Evolutionary conservation across 2,888 invertebrate species (phyloP), one percentile per base, ranked within the genome.

Genomic region (Dolomedes plantarius): DNA sequence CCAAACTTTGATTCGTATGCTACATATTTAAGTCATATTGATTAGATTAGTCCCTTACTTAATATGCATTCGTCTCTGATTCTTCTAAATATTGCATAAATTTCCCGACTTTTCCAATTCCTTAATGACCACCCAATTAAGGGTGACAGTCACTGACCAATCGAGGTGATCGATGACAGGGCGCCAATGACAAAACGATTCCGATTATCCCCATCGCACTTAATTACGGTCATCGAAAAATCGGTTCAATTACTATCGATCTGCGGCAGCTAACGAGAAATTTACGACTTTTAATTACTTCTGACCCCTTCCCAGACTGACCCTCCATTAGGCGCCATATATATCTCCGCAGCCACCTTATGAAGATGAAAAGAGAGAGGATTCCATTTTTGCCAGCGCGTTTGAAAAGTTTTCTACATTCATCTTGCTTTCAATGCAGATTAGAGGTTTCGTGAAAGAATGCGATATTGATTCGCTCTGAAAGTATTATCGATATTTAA

Each of bases 251-350:
- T 73, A 77, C 68, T 68, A 78, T 73, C 67, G 83, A 85, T 69
- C 73, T 11, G 29, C 7, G 56, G 31, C 41, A 29, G 46, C 72
- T 85, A 77, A 85, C 67, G 83, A 83, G 83, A 31, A 71, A 69
- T 76, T 77, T 78, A 68, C 73, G 73, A 62, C 56, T 62, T 73
- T 78, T 68, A 78, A 85, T 78, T 85, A 67, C 83, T 16, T 29
- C 31, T 77, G 83, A 77, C 77, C 83, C 64, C 68, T 77, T 28
- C 19, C 27, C 31, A 56, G 72, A 39, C 72, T 85, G 83, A 85
- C 77, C 77, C 31, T 36, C 19, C 68, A 68, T 78, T 78, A 78
- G 29, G 16, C 56, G 23, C 56, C 3, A 7, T 23, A 3, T 16
- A 19, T 23, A 74, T 2, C 9, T n/a, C n/a, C n/a, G n/a, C n/a